Evolutionary conservation across 2,797 vertebrate species (phyloP), one percentile per base, ranked within the genome.

Genomic region (Microctenopoma stevenorrisi): DNA sequence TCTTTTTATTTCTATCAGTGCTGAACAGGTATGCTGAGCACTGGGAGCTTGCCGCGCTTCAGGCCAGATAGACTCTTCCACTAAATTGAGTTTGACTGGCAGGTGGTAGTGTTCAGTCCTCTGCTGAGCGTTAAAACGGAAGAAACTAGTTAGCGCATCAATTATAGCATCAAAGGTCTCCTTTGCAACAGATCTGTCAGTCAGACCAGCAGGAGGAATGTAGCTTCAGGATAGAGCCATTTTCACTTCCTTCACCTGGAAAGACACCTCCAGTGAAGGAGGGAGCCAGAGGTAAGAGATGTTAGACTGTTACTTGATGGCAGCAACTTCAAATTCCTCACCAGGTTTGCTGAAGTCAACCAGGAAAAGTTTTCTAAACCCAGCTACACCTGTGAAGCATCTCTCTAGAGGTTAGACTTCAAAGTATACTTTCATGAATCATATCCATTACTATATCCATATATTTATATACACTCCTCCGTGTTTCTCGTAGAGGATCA

Each of bases 181-280:
- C 70, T 70, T 85, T 76, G 71, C 77, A 76, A 47, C 67, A 74
- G 52, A 87, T 90, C 91, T 82, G 79, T 92, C 89, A 72, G 76
- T 83, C 80, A 69, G 67, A 76, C 56, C 56, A 85, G 90, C 86
- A 71, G 79, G 79, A 81, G 86, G 90, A 92, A 93, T 92, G 83
- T 76, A 47, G 72, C 85, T 86, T 68, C 69, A 79, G 86, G 89
- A 83, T 38, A 79, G 68, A 68, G 58, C 43, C 49, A 79, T 66
- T 52, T 79, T 64, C 40, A 78, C 82, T 89, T 91, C 83, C 83
- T 84, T 64, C 51, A 61, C 68, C 76, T 78, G 62, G 48, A 62
- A 54, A 77, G 72, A 56, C 3, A 63, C 67, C 58, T 84, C 55
- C 52, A 56, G 68, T 56, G 30, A 47, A 62, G 26, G 42, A 53